Conservation (phyloP, 1,140 invertebrate species). For the Adelges cooleyi region DNA sequence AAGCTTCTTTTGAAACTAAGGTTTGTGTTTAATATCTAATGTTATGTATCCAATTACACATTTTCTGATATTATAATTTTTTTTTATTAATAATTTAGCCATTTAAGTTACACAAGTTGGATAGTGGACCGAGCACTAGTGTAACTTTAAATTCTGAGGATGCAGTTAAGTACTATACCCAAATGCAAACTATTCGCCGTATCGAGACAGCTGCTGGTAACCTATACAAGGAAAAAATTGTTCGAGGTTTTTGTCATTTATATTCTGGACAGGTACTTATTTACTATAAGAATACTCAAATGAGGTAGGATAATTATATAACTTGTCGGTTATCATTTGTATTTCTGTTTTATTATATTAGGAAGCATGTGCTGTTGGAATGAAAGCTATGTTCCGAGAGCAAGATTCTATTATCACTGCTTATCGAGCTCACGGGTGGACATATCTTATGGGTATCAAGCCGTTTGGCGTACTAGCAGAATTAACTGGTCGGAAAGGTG, state of each 20-base stretch:
- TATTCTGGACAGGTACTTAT: constrained; percentile 71
- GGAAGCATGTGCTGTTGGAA: constrained; percentile 80
- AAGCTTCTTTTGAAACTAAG: constrained; percentile 41
- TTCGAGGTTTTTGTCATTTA: constrained; percentile 94
- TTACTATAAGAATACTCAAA: too few relatives aligned
- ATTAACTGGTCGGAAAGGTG: constrained; percentile 71
- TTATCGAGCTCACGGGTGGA: constrained; percentile 95
- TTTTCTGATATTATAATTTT: background rate
- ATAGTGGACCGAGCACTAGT: constrained; percentile 63
- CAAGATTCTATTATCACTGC: constrained; percentile 90
- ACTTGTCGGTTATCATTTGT: too few relatives aligned
- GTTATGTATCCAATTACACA: too few relatives aligned
- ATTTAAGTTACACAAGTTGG: constrained; percentile 78
- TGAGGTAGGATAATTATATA: too few relatives aligned
- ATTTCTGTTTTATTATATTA: constrained; percentile 41
- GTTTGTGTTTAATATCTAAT: constrained; percentile 31
- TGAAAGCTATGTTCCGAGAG: constrained; percentile 65
- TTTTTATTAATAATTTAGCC: constrained; percentile 43
- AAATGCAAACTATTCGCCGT: constrained; percentile 80
- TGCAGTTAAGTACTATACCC: constrained; percentile 62
- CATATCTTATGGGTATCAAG: constrained; percentile 77
- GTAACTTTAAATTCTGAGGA: constrained; percentile 68
- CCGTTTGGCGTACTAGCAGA: constrained; percentile 71
- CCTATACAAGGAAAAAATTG: constrained; percentile 91
- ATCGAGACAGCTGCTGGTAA: constrained; percentile 87